Conservation (phyloP, 2,797 vertebrate species). For the Amazonetta brasiliensis region DNA sequence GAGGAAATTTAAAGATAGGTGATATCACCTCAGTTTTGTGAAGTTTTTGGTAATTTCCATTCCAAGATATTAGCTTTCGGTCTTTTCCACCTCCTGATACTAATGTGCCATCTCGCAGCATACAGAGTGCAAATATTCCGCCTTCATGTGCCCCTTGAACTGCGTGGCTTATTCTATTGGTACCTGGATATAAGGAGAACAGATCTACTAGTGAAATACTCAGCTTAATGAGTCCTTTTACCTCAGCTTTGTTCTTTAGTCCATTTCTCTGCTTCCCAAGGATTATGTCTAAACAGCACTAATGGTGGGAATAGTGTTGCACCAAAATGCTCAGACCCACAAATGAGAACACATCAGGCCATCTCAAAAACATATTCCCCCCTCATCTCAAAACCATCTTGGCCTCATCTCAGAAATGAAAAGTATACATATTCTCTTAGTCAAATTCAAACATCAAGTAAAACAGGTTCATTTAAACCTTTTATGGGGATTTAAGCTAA, state of each 20-base stretch:
- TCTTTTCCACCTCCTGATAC: slow-evolving; percentile 96
- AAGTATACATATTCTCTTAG: neutral
- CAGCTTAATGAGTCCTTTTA: neutral
- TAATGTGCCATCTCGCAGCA: slow-evolving; percentile 92
- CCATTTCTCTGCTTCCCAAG: neutral
- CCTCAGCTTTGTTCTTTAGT: neutral
- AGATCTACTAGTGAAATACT: neutral
- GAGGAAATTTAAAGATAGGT: neutral
- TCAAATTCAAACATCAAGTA: neutral
- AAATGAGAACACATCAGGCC: neutral
- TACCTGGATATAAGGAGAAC: slow-evolving; percentile 81
- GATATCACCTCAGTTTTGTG: slow-evolving; percentile 89
- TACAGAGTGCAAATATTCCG: slow-evolving; percentile 96
- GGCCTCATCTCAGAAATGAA: neutral
- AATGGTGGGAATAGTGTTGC: neutral
- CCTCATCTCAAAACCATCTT: neutral
- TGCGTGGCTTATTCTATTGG: slow-evolving; percentile 94
- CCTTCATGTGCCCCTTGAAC: slow-evolving; percentile 95
- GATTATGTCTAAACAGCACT: neutral
- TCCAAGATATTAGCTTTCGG: slow-evolving; percentile 93
- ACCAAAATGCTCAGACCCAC: neutral
- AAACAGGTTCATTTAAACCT: neutral
- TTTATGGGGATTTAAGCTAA: neutral
- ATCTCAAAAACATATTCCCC: neutral
- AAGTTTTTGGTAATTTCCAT: slow-evolving; percentile 91